Conservation (phyloP, 2,888 invertebrate genomes). For the Drosophila pseudotalamancana region DNA sequence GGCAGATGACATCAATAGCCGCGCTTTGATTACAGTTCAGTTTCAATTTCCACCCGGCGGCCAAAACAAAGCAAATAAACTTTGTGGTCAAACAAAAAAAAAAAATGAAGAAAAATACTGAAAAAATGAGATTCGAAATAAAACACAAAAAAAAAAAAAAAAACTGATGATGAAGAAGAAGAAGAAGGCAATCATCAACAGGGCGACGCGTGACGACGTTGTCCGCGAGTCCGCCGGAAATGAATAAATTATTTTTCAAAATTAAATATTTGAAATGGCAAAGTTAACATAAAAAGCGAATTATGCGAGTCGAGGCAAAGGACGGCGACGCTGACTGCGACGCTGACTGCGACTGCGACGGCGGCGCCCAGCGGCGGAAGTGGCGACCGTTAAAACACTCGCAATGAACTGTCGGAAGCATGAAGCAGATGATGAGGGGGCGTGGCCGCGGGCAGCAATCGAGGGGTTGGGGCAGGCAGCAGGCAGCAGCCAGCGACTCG, state of each 20-base stretch:
- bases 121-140: slow-evolving; percentile 11
- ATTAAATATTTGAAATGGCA: slow-evolving; percentile 66
- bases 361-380: slow-evolving; percentile 63
- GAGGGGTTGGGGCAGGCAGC: background rate
- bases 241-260: slow-evolving; percentile 77
- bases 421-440: slow-evolving; percentile 25
- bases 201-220: slow-evolving; percentile 37
- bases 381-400: slow-evolving; percentile 77
- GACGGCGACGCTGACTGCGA: background rate
- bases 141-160: slow-evolving; percentile 11
- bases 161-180: slow-evolving; percentile 12
- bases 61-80: slow-evolving; percentile 63
- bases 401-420: slow-evolving; percentile 77
- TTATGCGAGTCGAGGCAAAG: slow-evolving; percentile 60
- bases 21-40: slow-evolving; percentile 77
- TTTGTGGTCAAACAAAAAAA: slow-evolving; percentile 47
- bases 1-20: slow-evolving; percentile 71
- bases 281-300: slow-evolving; percentile 76
- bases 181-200: slow-evolving; percentile 44
- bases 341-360: background rate
- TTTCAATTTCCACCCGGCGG: slow-evolving; percentile 65
- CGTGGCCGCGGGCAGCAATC: background rate
- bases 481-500: slow-evolving; percentile 26
- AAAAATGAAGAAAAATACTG: slow-evolving; percentile 2
- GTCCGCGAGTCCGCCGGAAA: slow-evolving; percentile 62